Base-by-base conservation (phyloP, 2,888 invertebrate species). In the Laspeyria flexula region DNA sequence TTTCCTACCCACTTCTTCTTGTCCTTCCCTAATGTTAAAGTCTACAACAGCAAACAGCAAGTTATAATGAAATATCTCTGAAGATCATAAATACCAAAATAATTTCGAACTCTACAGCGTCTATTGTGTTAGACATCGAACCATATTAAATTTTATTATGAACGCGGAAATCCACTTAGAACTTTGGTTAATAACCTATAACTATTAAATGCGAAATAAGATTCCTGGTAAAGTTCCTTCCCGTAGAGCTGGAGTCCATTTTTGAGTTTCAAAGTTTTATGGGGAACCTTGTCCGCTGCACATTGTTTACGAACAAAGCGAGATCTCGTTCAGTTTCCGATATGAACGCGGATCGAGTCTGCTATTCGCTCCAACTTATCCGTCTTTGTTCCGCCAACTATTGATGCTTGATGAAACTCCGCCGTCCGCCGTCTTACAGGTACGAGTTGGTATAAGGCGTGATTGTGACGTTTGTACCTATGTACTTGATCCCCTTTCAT, bases 281-380 rank as follows among this genome's bases (percentile, higher is more conserved):
- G 73, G 77, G 71, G 68, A 80, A 73, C 75, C 78, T 75, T 77
- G 83, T 84, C 81, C 77, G 77, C 55, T 76, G 83, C 75, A 83
- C 80, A 84, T 89, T 90, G 88, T 89, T 87, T 85, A 81, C 75
- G 86, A 89, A 88, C 88, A 88, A 86, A 85, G 84, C 80, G 77
- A 65, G 76, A 76, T 75, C 78, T 76, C 73, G 77, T 76, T 78
- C 69, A 71, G 81, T 73, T 73, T 79, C 72, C 79, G 77, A 78
- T 82, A 77, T 71, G 73, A 76, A 73, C 74, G 69, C 64, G 76
- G 77, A 81, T 79, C 76, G 72, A 75, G 78, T 78, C 79, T 73
- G 71, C 75, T 57, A 65, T 77, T 76, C 81, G 74, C 73, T 77
- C 76, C 77, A 86, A 86, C 83, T 88, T 86, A 77, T 81, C 73